Conservation (phyloP, 2,113 vertebrate species). For the Platichthys flesus region DNA sequence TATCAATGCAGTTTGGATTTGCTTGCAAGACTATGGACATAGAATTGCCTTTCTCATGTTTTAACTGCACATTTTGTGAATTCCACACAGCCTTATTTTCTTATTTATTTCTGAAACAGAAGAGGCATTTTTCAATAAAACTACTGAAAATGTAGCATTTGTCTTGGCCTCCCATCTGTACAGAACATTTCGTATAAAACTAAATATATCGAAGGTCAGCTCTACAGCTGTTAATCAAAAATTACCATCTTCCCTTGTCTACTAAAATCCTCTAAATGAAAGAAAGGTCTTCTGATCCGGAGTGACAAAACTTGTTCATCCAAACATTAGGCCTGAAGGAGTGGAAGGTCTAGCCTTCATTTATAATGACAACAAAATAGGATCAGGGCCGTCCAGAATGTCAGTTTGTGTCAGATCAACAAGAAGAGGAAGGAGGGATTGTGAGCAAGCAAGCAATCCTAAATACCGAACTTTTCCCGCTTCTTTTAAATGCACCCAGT, state of each 20-base stretch:
- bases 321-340: not conserved
- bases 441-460: slow-evolving; percentile 23
- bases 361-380: slow-evolving; percentile 51
- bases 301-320: slow-evolving; percentile 22
- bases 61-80: slow-evolving; percentile 99
- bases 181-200: not conserved
- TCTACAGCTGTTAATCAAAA: not conserved
- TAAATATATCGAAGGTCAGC: not conserved
- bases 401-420: slow-evolving; percentile 10
- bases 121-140: slow-evolving; percentile 99
- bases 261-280: not conserved
- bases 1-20: slow-evolving; percentile 94
- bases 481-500: slow-evolving; percentile 17
- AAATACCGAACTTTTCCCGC: not conserved
- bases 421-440: not conserved
- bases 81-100: slow-evolving; percentile 99
- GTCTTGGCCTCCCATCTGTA: slow-evolving; percentile 33
- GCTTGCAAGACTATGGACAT: slow-evolving; percentile 96
- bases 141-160: slow-evolving; percentile 96
- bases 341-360: slow-evolving; percentile 51
- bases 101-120: slow-evolving; percentile 99
- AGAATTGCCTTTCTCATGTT: slow-evolving; percentile 98
- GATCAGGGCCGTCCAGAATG: slow-evolving; percentile 14
- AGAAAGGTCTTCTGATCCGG: slow-evolving; percentile 22
- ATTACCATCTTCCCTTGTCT: not conserved